Percentiles rank a stretch among this genome's conserved stretches.
Conservation (phyloP, 2,797 vertebrate species). For the Pseudopleuronectes americanus region DNA sequence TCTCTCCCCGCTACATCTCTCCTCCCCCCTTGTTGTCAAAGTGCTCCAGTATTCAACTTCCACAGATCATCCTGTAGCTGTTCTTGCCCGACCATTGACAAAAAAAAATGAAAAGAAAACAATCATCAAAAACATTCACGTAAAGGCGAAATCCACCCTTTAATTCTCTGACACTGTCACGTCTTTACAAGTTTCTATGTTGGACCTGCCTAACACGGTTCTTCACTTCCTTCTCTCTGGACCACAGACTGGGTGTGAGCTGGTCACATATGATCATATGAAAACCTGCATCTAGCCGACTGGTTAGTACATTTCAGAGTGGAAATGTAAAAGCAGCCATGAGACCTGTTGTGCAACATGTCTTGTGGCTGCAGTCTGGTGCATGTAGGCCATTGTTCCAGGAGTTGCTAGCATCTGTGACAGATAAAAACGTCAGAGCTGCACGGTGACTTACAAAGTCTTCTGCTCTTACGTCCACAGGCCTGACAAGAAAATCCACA, state of each 20-base stretch:
- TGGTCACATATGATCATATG: constrained; percentile 10
- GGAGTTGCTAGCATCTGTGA: constrained; percentile 5
- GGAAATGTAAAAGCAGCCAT: constrained; percentile 31
- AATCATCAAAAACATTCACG: constrained; percentile 33
- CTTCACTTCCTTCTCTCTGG: neutral
- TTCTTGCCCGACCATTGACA: constrained; percentile 35
- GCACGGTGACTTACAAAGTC: neutral
- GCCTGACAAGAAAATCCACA: neutral
- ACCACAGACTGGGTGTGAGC: constrained; percentile 37
- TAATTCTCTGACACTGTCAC: constrained; percentile 17
- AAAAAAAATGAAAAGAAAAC: constrained; percentile 33
- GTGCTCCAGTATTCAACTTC: constrained; percentile 80
- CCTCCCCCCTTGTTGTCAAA: constrained; percentile 71
- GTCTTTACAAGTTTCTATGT: neutral
- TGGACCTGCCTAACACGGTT: neutral
- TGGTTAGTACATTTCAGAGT: constrained; percentile 34
- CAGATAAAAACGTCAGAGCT: constrained; percentile 11
- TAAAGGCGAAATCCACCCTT: constrained; percentile 51
- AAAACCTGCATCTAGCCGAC: neutral
- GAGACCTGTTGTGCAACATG: constrained; percentile 37
- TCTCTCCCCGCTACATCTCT: constrained; percentile 69
- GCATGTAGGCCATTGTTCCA: constrained; percentile 14
- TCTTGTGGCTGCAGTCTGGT: constrained; percentile 27
- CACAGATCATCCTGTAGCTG: constrained; percentile 59
- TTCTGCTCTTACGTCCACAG: neutral